Evolutionary conservation across 2,113 vertebrate genomes (phyloP).

Genomic region (Notothenia rossii): DNA sequence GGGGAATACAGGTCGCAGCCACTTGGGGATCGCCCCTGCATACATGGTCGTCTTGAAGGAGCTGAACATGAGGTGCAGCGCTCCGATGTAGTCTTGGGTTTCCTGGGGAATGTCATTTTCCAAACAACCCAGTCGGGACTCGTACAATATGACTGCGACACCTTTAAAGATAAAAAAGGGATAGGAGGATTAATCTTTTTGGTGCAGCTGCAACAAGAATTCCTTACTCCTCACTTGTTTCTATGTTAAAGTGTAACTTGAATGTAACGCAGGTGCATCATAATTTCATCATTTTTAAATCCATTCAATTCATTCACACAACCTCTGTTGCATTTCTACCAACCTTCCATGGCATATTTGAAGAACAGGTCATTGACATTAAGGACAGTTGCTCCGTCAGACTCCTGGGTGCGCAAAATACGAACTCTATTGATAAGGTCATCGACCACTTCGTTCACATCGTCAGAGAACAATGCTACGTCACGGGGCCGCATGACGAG

Average conservation of each 20-base stretch:
- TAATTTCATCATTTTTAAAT: background rate
- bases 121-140: slow-evolving; percentile 91
- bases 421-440: slow-evolving; percentile 89
- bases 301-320: background rate
- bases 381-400: slow-evolving; percentile 85
- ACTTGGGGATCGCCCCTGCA: slow-evolving; percentile 92
- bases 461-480: slow-evolving; percentile 88
- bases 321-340: slow-evolving; percentile 33
- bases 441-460: slow-evolving; percentile 88
- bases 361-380: slow-evolving; percentile 94
- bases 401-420: slow-evolving; percentile 81
- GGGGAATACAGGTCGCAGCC: slow-evolving; percentile 91
- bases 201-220: background rate
- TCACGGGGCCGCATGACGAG: slow-evolving; percentile 92
- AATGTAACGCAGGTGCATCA: background rate
- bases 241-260: background rate
- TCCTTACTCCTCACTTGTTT: background rate
- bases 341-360: slow-evolving; percentile 97
- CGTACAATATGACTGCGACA: slow-evolving; percentile 91
- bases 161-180: slow-evolving; percentile 72
- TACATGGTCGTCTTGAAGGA: slow-evolving; percentile 98
- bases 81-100: slow-evolving; percentile 90
- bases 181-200: background rate
- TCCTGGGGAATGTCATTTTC: slow-evolving; percentile 85
- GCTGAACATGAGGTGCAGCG: slow-evolving; percentile 94